Conservation (phyloP, 2,888 invertebrate genomes). For the Ariolimax columbianus region DNA sequence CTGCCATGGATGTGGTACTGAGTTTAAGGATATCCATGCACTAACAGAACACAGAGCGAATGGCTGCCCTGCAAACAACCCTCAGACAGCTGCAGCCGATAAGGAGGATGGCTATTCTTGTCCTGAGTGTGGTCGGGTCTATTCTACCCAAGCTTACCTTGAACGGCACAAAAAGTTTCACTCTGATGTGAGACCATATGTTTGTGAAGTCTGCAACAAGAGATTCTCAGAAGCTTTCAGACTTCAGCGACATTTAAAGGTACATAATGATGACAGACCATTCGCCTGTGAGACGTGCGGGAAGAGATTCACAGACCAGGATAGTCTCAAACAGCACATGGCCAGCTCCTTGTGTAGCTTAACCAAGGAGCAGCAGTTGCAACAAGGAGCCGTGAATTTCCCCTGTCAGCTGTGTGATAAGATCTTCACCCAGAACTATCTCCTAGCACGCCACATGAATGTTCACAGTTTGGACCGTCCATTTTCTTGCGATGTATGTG, state of each 20-base stretch:
- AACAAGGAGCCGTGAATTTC: neutral
- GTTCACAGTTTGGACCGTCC: constrained; percentile 40
- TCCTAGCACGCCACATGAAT: constrained; percentile 40
- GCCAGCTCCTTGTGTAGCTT: neutral
- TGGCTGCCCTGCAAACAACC: constrained; percentile 4
- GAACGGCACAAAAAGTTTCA: constrained; percentile 50
- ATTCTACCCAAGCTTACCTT: constrained; percentile 46
- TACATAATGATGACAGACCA: constrained; percentile 32
- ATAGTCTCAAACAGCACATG: constrained; percentile 17
- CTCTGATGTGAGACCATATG: constrained; percentile 41
- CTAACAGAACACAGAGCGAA: constrained; percentile 27
- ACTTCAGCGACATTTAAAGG: constrained; percentile 41
- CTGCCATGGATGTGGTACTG: constrained; percentile 40
- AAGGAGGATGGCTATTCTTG: constrained; percentile 39
- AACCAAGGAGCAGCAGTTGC: neutral
- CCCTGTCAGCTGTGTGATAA: constrained; percentile 42
- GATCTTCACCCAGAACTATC: constrained; percentile 39
- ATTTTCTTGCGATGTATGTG: constrained; percentile 42
- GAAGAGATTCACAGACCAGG: constrained; percentile 15
- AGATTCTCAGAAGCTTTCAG: constrained; percentile 49
- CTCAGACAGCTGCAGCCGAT: neutral
- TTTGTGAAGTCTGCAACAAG: constrained; percentile 47
- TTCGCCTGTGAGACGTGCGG: constrained; percentile 32
- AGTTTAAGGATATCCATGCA: constrained; percentile 30
- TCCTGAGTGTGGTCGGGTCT: constrained; percentile 36